phyloP scores from a whole-genome alignment of 2,888 invertebrate species.

The Blomia tropicalis region DNA sequence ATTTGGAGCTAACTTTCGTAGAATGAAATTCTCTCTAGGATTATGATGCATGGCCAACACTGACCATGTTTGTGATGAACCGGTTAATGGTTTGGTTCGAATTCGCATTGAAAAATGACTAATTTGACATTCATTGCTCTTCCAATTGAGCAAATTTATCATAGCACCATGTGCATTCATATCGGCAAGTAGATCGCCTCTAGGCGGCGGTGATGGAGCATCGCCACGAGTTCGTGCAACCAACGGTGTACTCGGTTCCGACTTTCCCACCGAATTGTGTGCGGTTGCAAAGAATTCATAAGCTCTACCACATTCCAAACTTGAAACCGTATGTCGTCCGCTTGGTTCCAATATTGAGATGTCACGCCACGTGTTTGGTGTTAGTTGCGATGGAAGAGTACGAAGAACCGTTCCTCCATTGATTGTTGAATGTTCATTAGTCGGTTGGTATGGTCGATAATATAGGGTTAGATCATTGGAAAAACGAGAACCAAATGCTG shows the following conservation, averaged over 20 bases:
- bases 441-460: slow-evolving; percentile 8
- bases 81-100: background rate
- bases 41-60: slow-evolving; percentile 3
- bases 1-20: slow-evolving; percentile 25
- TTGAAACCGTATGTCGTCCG: slow-evolving; percentile 12
- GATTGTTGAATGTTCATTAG: background rate
- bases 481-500: slow-evolving; percentile 19
- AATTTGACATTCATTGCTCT: slow-evolving; percentile 24
- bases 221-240: slow-evolving; percentile 23
- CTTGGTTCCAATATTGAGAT: slow-evolving; percentile 3
- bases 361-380: slow-evolving; percentile 9
- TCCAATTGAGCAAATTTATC: slow-evolving; percentile 21
- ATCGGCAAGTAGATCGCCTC: slow-evolving; percentile 13
- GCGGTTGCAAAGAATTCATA: slow-evolving; percentile 26
- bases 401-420: background rate
- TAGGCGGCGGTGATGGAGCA: slow-evolving; percentile 22
- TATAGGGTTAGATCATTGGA: slow-evolving; percentile 11
- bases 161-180: background rate
- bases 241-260: slow-evolving; percentile 24
- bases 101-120: slow-evolving; percentile 18
- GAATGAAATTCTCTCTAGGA: slow-evolving; percentile 3
- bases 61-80: background rate
- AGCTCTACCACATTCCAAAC: slow-evolving; percentile 22
- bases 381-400: background rate
- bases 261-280: slow-evolving; percentile 25